Percentiles rank a stretch among this genome's conserved stretches.
Evolutionary conservation across 2,797 vertebrate genomes (phyloP).

Genomic region (Thaleichthys pacificus): DNA sequence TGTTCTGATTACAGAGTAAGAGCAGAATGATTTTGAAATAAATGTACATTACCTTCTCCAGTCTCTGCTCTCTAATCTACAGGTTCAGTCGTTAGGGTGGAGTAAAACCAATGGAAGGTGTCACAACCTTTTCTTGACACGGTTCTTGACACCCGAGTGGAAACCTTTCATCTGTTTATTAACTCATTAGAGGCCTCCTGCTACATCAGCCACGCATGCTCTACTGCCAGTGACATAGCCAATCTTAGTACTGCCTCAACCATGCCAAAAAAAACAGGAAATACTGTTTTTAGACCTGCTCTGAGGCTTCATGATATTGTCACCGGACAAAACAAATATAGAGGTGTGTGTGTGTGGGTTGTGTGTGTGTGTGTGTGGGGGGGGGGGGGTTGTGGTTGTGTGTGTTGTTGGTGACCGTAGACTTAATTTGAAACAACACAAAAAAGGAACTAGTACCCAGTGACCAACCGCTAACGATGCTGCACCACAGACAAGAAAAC

Average conservation of each 20-base stretch:
- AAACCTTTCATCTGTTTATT: neutral
- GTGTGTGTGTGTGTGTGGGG: constrained; percentile 10
- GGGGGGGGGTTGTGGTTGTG: neutral
- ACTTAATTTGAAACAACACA: constrained; percentile 18
- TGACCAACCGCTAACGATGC: constrained; percentile 37
- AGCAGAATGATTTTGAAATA: neutral
- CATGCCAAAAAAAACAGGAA: neutral
- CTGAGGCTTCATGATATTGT: neutral
- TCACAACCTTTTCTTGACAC: neutral
- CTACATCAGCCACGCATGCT: no score
- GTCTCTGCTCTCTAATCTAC: neutral
- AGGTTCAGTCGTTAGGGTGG: no score
- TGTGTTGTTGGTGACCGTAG: constrained; percentile 28
- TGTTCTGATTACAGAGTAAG: neutral
- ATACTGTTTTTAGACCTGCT: neutral
- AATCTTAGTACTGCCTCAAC: neutral
- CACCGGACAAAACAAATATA: no score
- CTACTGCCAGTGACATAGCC: neutral
- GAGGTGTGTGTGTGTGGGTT: neutral
- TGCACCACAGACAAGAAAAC: constrained; percentile 32
- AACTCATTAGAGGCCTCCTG: no score
- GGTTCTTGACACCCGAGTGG: neutral
- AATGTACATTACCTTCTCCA: neutral
- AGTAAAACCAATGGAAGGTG: no score
- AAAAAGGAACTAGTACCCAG: constrained; percentile 14